phyloP scores from a whole-genome alignment of 2,113 vertebrate species.

The Neotragus moschatus region DNA sequence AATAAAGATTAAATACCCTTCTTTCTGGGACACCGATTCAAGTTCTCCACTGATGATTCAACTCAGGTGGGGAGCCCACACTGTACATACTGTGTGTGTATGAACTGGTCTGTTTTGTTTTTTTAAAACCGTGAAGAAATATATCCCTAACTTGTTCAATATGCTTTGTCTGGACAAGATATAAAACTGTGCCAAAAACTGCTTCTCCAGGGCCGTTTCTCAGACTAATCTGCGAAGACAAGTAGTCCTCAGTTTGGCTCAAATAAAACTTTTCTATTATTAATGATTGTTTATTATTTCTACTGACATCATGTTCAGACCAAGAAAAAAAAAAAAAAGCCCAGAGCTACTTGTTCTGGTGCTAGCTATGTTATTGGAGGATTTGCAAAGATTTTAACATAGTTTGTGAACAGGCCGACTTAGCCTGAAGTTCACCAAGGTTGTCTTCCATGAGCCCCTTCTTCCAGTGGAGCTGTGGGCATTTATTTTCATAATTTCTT shows the following conservation, averaged over 20 bases:
- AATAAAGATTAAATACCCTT: not conserved
- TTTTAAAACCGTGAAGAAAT: not conserved
- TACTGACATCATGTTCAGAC: not conserved
- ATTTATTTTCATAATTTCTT: not conserved
- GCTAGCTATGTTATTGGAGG: not conserved
- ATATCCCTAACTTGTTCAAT: not conserved
- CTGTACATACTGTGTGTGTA: not conserved
- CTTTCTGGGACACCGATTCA: not conserved
- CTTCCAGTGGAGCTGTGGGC: not conserved
- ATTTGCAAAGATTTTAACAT: not conserved
- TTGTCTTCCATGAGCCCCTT: not conserved
- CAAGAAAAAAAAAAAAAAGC: too few species aligned
- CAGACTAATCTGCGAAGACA: not conserved
- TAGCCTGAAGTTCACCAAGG: not conserved
- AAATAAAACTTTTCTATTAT: not conserved
- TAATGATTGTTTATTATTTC: not conserved
- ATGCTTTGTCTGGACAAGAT: not conserved
- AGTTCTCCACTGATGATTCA: not conserved
- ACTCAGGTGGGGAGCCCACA: not conserved
- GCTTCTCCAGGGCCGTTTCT: not conserved
- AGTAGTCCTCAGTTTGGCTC: not conserved
- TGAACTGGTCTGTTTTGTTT: not conserved
- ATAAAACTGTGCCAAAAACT: not conserved
- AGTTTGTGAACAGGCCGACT: not conserved
- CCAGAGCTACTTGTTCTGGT: not conserved